Conservation (phyloP, 2,888 invertebrate species). For the Dynastes maya region DNA sequence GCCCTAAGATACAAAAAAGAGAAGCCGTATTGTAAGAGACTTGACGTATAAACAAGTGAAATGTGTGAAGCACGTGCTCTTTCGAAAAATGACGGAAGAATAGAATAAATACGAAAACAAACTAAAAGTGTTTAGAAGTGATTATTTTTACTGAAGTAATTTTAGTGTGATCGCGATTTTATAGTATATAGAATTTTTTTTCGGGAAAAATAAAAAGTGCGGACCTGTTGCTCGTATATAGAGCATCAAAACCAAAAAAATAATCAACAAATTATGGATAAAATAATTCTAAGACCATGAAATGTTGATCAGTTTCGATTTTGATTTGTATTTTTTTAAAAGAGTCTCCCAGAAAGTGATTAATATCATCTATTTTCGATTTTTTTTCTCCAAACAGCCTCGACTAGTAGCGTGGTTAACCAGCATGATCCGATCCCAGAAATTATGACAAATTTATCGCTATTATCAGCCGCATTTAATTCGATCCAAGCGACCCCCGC, state of each 20-base stretch:
- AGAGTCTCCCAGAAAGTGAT: background rate
- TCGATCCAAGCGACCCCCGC: slow-evolving; percentile 51
- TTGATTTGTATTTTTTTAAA: background rate
- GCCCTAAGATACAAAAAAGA: background rate
- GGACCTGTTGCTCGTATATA: slow-evolving; percentile 65
- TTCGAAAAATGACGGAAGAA: background rate
- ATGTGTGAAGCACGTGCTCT: slow-evolving; percentile 42
- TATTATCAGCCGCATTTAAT: slow-evolving; percentile 52
- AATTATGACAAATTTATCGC: slow-evolving; percentile 57
- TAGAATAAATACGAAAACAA: background rate
- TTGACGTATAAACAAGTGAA: slow-evolving; percentile 32
- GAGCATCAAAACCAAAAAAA: slow-evolving; percentile 18
- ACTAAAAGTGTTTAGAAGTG: slow-evolving; percentile 32
- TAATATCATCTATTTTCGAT: slow-evolving; percentile 17
- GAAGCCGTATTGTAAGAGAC: background rate
- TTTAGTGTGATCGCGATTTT: slow-evolving; percentile 7
- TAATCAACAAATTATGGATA: too few species aligned
- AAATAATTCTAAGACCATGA: slow-evolving; percentile 57
- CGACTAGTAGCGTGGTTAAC: slow-evolving; percentile 46
- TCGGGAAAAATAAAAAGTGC: slow-evolving; percentile 46
- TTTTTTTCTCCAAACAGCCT: slow-evolving; percentile 47
- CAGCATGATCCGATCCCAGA: slow-evolving; percentile 46
- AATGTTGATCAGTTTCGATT: slow-evolving; percentile 54
- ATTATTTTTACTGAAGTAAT: slow-evolving; percentile 14
- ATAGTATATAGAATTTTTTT: slow-evolving; percentile 32